Base-by-base conservation (phyloP, 2,888 invertebrate species). In the Acleris cristana region DNA sequence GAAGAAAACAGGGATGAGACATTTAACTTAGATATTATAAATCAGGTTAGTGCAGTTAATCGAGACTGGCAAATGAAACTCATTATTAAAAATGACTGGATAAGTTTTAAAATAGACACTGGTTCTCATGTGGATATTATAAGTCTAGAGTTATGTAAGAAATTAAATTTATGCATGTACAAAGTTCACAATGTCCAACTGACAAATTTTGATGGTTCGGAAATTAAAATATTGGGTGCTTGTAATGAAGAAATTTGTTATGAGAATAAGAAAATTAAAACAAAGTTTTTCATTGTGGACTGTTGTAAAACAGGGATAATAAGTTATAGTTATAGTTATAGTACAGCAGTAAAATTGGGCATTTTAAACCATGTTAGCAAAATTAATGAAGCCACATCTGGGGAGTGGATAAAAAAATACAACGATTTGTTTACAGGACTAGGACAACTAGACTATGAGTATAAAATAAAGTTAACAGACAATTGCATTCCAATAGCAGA, bases 121-220 rank as follows among this genome's bases (percentile, higher is more conserved):
- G 62, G 63, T 12, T 52, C 53, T 19, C 67, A 67, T 19, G 63
- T 52, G 7, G 54, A 67, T 34, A 54, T 63, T 18, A 21, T 67
- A 58, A 58, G 40, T 51, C n/a, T 8, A 14, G 49, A 63, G 14
- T 57, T 34, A 18, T 30, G 30, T 16, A 44, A 23, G 19, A 58
- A 26, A 56, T 62, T 61, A 58, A 63, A 58, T 4, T 23, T 58
- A 44, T 54, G 40, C 12, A 12, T 63, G 12, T 26, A 14, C 6
- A 2, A 34, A 54, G 6, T 3, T 10, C 18, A 58, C 23, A 49
- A 60, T 34, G 34, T 52, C 14, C 51, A 60, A 51, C 16, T 51
- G 18, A 52, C 26, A n/a, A 54, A 54, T 54, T 54, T 34, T 54
- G 54, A 54, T 54, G 64, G 53, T 6, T 64, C 64, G n/a, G 44